phyloP scores from a whole-genome alignment of 2,113 vertebrate genomes.

The Coregonus clupeaformis region DNA sequence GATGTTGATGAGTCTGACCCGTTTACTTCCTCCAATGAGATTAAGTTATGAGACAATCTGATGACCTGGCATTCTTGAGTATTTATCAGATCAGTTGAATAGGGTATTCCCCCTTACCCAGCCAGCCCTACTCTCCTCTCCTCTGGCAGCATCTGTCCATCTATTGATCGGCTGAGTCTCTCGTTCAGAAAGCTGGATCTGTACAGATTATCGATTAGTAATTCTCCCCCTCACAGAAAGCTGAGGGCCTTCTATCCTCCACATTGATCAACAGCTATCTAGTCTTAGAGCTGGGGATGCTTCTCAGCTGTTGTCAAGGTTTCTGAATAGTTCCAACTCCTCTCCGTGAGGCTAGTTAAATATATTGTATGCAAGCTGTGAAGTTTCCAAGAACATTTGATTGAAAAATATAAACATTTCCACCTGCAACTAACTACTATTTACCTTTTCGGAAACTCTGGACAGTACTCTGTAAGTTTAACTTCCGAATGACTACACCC shows the following conservation, averaged over 20 bases:
- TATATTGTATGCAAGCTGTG: not conserved
- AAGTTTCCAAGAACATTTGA: not conserved
- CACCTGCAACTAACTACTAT: no score
- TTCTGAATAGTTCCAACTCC: slow-evolving; percentile 19
- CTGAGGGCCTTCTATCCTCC: slow-evolving; percentile 45
- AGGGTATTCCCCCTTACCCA: slow-evolving; percentile 37
- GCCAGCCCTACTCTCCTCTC: slow-evolving; percentile 9
- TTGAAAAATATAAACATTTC: no score
- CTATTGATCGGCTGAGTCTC: not conserved
- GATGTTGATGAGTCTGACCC: no score
- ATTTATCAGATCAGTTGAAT: slow-evolving; percentile 50
- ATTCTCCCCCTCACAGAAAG: slow-evolving; percentile 52
- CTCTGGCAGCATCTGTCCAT: not conserved
- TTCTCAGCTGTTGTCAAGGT: slow-evolving; percentile 31
- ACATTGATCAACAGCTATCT: slow-evolving; percentile 58
- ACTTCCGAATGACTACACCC: no score
- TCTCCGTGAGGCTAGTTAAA: slow-evolving; percentile 12
- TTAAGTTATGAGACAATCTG: slow-evolving; percentile 36
- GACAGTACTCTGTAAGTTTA: no score
- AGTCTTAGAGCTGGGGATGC: slow-evolving; percentile 35
- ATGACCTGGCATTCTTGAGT: slow-evolving; percentile 49
- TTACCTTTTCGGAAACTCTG: no score
- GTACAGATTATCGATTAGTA: slow-evolving; percentile 56
- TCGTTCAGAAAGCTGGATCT: slow-evolving; percentile 29
- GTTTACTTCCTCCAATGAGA: slow-evolving; percentile 11